Conservation (phyloP, 2,797 vertebrate genomes). For the Bucorvus abyssinicus region DNA sequence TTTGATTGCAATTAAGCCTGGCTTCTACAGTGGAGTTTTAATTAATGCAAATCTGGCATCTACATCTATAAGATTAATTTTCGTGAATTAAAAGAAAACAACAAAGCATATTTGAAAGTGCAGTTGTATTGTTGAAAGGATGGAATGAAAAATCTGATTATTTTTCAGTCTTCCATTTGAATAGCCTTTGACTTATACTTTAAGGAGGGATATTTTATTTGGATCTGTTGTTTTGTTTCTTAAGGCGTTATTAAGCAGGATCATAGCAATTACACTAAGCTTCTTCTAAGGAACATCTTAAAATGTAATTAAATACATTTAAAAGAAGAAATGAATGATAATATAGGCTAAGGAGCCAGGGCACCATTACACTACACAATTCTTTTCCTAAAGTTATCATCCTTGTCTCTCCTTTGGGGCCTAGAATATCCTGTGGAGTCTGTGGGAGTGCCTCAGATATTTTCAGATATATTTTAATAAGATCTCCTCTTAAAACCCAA, state of each 20-base stretch:
- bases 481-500: not conserved
- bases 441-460: not conserved
- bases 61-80: conserved; percentile 99
- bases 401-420: not conserved
- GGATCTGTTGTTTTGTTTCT: conserved; percentile 69
- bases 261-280: conserved; percentile 65
- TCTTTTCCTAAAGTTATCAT: conserved; percentile 18
- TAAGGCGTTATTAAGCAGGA: conserved; percentile 71
- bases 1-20: conserved; percentile 99
- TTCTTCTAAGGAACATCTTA: conserved; percentile 56
- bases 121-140: conserved; percentile 93
- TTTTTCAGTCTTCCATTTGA: conserved; percentile 76
- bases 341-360: conserved; percentile 38
- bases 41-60: conserved; percentile 99
- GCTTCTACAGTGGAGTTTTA: conserved; percentile 99
- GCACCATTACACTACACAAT: not conserved
- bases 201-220: conserved; percentile 69
- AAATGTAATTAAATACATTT: conserved; percentile 62
- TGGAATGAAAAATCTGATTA: conserved; percentile 75
- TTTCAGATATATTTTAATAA: not conserved
- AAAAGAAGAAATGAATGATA: conserved; percentile 48
- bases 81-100: conserved; percentile 99
- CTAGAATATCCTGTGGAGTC: not conserved
- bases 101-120: conserved; percentile 99
- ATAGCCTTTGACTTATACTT: conserved; percentile 75